These are phyloP conservation scores for Venusia cambrica DNA, from an alignment of 2,888 invertebrate genomes.

Conservation along the genomic window DNA sequence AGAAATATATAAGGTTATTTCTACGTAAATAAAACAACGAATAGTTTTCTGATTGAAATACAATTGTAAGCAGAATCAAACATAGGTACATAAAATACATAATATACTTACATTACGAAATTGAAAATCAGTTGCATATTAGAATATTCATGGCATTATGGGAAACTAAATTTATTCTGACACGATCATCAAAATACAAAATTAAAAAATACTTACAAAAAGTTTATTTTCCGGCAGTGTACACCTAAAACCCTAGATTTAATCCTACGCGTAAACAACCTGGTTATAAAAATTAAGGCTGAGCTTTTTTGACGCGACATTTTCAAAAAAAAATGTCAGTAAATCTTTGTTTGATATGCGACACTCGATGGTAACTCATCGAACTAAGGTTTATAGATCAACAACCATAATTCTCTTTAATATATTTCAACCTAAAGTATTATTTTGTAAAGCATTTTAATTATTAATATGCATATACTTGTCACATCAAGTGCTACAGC, in stretches of 20 bases:
- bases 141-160: too few relatives aligned
- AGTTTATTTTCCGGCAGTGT: constrained; percentile 21
- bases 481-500: constrained; percentile 6
- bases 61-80: too few relatives aligned
- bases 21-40: constrained; percentile 62
- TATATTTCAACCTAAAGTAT: too few relatives aligned
- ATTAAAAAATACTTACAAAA: constrained; percentile 16
- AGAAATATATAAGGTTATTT: constrained; percentile 44
- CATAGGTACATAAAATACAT: constrained; percentile 9
- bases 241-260: constrained; percentile 21
- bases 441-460: too few relatives aligned
- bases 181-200: constrained; percentile 17
- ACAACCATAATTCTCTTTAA: too few relatives aligned
- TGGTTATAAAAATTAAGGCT: neutral
- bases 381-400: constrained; percentile 1
- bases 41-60: too few relatives aligned
- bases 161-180: constrained; percentile 5
- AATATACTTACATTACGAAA: constrained; percentile 21
- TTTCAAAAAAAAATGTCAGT: neutral
- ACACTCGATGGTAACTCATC: constrained; percentile 9
- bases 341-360: constrained; percentile 12
- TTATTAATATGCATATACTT: too few relatives aligned
- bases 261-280: constrained; percentile 7
- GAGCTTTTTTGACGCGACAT: neutral
- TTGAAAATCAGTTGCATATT: too few relatives aligned